Percentiles rank a stretch among this genome's conserved stretches.
These are phyloP conservation scores for Ariolimax columbianus DNA, from an alignment of 2,888 invertebrate genomes.

Conservation along the genomic window DNA sequence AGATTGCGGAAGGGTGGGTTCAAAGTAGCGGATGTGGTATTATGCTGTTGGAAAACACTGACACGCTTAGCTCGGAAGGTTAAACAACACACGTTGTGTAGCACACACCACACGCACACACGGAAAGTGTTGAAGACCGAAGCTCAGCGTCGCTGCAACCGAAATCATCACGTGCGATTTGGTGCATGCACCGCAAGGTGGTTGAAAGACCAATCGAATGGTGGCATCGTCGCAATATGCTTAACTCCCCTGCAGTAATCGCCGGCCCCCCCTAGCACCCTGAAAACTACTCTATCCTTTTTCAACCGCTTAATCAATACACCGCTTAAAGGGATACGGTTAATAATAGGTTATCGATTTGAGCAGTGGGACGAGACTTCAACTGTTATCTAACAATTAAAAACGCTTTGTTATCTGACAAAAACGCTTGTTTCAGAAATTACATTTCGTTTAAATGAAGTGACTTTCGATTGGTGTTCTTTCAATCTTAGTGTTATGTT, in stretches of 20 bases:
- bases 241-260: neutral
- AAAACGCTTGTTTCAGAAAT: too few species aligned
- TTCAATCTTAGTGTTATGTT: too few species aligned
- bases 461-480: too few species aligned
- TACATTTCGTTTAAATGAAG: too few species aligned
- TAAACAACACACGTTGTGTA: constrained; percentile 2
- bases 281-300: neutral
- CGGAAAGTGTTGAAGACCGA: neutral
- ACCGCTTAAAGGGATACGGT: neutral
- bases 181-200: neutral
- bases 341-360: neutral
- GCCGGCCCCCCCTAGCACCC: neutral
- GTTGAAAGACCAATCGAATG: constrained; percentile 8
- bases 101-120: neutral
- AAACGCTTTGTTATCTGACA: too few species aligned
- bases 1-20: neutral
- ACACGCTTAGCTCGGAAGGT: neutral
- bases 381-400: too few species aligned
- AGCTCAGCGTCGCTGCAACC: neutral
- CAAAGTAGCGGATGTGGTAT: neutral
- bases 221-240: neutral
- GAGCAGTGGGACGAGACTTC: too few species aligned
- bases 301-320: constrained; percentile 13
- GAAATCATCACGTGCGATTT: neutral
- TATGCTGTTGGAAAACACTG: neutral